phyloP scores from a whole-genome alignment of 2,113 vertebrate species.

The Dipodomys merriami region DNA sequence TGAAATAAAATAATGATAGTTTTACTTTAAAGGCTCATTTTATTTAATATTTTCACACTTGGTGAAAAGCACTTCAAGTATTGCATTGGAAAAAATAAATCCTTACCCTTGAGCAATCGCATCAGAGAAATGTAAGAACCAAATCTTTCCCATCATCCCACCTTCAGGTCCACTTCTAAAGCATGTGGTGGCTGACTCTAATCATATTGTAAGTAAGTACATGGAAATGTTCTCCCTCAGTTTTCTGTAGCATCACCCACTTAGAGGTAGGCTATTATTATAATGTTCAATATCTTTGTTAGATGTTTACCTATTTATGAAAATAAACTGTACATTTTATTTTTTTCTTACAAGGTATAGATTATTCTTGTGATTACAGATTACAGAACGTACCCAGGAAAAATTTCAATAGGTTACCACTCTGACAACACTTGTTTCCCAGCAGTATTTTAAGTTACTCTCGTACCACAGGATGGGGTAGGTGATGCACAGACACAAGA shows the following conservation, averaged over 20 bases:
- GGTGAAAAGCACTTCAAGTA: neutral
- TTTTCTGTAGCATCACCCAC: neutral
- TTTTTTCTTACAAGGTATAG: neutral
- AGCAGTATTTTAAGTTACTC: neutral
- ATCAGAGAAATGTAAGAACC: neutral
- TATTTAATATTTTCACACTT: constrained; percentile 29
- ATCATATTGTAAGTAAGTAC: neutral
- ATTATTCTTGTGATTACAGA: neutral
- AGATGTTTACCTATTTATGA: neutral
- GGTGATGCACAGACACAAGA: neutral
- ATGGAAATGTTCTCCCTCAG: neutral
- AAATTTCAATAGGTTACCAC: neutral
- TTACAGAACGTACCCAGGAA: neutral
- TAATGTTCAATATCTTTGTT: neutral
- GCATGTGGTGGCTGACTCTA: neutral
- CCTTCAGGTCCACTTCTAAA: neutral
- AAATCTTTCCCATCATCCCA: too few relatives aligned
- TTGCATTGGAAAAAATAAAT: neutral
- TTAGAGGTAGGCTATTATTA: neutral
- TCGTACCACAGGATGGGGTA: neutral
- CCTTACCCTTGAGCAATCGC: neutral
- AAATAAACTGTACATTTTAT: neutral
- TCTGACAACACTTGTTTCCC: neutral
- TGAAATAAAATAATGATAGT: neutral
- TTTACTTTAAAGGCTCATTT: neutral